A percentile compares a stretch with the other conserved stretches of the same genome.
These are phyloP conservation scores for Caenorhabditis becei DNA, from an alignment of 2,888 invertebrate species.

Conservation along the genomic window DNA sequence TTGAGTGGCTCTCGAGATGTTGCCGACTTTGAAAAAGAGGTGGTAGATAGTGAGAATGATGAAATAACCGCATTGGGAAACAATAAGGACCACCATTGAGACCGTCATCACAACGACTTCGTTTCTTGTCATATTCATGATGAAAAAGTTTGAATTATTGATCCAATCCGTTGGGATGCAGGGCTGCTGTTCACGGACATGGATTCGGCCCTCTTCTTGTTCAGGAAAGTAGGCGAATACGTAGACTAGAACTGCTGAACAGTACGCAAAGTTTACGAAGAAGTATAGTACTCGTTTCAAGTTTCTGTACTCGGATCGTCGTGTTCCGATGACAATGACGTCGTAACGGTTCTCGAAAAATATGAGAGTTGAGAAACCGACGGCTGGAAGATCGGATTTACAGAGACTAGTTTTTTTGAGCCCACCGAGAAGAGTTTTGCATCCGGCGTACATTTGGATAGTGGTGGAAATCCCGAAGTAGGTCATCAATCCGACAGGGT, in stretches of 20 bases:
- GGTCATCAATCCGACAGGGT: not conserved
- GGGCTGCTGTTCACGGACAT: not conserved
- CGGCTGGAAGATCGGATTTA: not conserved
- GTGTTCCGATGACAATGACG: not conserved
- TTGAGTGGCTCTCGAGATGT: not conserved
- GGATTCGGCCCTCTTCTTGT: not conserved
- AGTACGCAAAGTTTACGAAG: not conserved
- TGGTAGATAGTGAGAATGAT: not conserved
- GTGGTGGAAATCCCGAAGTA: not conserved
- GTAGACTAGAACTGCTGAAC: not conserved
- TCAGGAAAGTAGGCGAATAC: not conserved
- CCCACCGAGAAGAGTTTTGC: not conserved
- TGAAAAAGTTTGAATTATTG: not conserved
- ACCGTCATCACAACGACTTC: not conserved
- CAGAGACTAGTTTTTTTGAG: not conserved
- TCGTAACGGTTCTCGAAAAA: not conserved
- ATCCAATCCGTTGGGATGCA: not conserved
- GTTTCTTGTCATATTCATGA: not conserved
- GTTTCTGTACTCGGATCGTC: not conserved
- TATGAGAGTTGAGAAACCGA: not conserved
- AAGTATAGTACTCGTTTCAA: not conserved
- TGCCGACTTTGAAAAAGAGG: not conserved
- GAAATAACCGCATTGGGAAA: not conserved
- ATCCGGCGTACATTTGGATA: not conserved
- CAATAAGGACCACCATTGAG: not conserved